phyloP scores from a whole-genome alignment of 2,113 vertebrate species.

The Rhea americana region DNA sequence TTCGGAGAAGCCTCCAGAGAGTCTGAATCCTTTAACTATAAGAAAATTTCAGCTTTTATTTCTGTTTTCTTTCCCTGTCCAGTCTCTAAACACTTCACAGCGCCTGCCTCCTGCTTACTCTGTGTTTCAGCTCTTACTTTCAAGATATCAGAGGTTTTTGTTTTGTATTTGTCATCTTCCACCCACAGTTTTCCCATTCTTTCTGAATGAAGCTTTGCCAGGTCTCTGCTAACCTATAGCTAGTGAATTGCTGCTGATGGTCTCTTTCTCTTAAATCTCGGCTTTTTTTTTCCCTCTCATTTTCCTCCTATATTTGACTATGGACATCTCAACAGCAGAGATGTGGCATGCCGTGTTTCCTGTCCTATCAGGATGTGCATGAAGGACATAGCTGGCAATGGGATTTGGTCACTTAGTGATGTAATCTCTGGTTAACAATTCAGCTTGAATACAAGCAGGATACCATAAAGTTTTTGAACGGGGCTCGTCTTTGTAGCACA shows the following conservation, averaged over 20 bases:
- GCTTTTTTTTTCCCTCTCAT: not conserved
- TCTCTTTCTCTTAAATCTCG: not conserved
- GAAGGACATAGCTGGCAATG: not conserved
- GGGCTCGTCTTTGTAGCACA: not conserved
- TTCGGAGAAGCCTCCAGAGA: not conserved
- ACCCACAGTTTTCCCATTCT: not conserved
- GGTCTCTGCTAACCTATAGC: not conserved
- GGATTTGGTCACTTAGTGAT: not conserved
- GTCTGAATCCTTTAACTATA: not conserved
- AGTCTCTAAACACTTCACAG: not conserved
- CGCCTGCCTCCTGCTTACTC: not conserved
- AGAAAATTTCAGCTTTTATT: not conserved
- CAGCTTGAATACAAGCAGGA: not conserved
- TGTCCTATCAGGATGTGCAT: not conserved
- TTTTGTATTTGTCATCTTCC: not conserved
- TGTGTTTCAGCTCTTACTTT: not conserved
- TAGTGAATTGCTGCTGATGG: not conserved
- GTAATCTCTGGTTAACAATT: not conserved
- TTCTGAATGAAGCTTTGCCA: not conserved
- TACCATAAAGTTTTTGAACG: not conserved
- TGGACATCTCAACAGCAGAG: not conserved
- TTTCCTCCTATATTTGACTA: not conserved
- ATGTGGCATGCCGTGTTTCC: accelerated
- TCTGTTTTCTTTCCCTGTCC: not conserved
- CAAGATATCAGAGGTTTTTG: not conserved